Evolutionary conservation across 2,888 invertebrate genomes (phyloP), one percentile per base, ranked within the genome.

Genomic region (Cantharis lateralis): DNA sequence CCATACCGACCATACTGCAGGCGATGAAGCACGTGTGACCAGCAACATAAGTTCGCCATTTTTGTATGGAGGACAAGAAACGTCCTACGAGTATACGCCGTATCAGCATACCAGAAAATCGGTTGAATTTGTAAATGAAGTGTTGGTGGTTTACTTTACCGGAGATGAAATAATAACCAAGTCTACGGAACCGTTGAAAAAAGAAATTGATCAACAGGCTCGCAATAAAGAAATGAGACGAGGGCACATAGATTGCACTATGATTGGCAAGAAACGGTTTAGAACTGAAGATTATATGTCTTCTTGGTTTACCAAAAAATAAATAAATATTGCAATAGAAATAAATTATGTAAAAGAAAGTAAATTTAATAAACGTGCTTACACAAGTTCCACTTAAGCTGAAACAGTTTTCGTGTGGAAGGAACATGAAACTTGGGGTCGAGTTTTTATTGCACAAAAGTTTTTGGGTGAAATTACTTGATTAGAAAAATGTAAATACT

Each of bases 201-300:
- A 92, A 84, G 92, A 92, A 83, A 89, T 91, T 63, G 92, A 92
- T 80, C 92, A 92, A 80, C 92, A 92, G 83, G 90, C 91, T 3
- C 88, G 92, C 72, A 92, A 92, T 85, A 91, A 91, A 64, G 91
- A 91, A 87, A 89, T 92, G 83, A 88, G 91, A 81, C 91, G 90
- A 86, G 91, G 91, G 0, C 91, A 88, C 63, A 76, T 80, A 72
- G 80, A 82, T 24, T 83, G 82, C 64, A 82, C 82, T 15, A 71
- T 82, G 32, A 76, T 81, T 18, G 80, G 82, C 9, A 80, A 80
- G 15, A 74, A 62, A 66, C 62, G 74, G 68, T 28, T 78, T 10
- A 28, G 11, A 3, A 76, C 76, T 62, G 81, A 80, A 68, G 79
- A 82, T 75, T 82, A 81, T 70, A 82, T 82, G 81, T 77, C 81